Evolutionary conservation across 2,888 invertebrate species (phyloP).

Genomic region (Heteromurus nitidus): DNA sequence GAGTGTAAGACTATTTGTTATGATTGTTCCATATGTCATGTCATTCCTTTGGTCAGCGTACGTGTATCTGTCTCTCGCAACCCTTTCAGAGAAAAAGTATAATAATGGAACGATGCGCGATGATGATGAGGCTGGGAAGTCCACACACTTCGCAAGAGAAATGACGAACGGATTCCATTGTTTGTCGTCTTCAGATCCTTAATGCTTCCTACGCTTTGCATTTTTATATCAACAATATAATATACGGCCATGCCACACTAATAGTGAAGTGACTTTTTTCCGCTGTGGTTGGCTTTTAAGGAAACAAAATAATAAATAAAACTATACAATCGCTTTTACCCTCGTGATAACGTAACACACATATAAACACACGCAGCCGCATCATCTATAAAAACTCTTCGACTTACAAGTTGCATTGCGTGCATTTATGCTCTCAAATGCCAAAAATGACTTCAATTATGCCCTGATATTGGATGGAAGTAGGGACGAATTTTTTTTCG

Average conservation of each 20-base stretch:
- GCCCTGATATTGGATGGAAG: not conserved
- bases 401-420: too few species aligned
- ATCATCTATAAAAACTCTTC: too few species aligned
- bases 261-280: too few species aligned
- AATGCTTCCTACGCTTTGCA: too few species aligned
- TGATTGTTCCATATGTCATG: not conserved
- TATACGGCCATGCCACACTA: not conserved
- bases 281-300: constrained; percentile 28
- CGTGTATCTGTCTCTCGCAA: not conserved
- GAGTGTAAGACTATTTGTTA: not conserved
- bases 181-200: not conserved
- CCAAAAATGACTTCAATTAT: not conserved
- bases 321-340: constrained; percentile 31
- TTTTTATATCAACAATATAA: constrained; percentile 7
- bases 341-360: constrained; percentile 7
- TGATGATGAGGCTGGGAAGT: constrained; percentile 1
- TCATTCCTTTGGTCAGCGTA: constrained; percentile 4
- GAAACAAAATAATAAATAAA: constrained; percentile 38
- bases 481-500: too few species aligned
- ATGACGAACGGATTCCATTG: not conserved
- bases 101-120: not conserved
- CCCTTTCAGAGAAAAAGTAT: constrained; percentile 4
- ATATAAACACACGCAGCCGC: not conserved
- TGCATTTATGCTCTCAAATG: too few species aligned
- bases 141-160: not conserved